These are phyloP conservation scores for Trachelus tabidus DNA, from an alignment of 2,888 invertebrate species.

Conservation along the genomic window DNA sequence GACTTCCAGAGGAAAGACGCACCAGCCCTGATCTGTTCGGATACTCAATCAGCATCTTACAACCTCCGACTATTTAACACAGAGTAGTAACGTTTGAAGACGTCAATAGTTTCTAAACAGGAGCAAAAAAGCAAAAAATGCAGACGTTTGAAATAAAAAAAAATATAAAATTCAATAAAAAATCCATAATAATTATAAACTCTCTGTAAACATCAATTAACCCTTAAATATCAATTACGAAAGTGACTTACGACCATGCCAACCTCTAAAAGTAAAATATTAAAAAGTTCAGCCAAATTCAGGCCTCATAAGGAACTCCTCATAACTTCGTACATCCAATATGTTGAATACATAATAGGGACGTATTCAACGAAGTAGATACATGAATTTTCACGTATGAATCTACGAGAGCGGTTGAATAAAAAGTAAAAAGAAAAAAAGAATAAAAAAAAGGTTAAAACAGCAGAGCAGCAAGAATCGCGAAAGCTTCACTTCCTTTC, in stretches of 20 bases:
- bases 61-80: not conserved
- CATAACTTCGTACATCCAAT: not conserved
- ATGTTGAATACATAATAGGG: too few species aligned
- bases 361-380: not conserved
- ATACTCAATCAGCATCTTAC: not conserved
- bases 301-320: not conserved
- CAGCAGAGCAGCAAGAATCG: not conserved
- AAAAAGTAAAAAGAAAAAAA: not conserved
- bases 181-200: too few species aligned
- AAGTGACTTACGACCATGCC: too few species aligned
- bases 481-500: not conserved
- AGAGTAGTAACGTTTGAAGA: not conserved
- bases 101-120: too few species aligned
- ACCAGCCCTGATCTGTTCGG: not conserved
- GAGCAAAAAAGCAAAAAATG: too few species aligned
- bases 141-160: too few species aligned
- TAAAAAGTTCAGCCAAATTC: not conserved
- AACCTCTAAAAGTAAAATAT: not conserved
- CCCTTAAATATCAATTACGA: too few species aligned
- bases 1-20: not conserved
- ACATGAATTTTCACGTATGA: not conserved
- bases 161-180: too few species aligned
- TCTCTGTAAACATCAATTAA: too few species aligned
- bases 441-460: not conserved
- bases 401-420: not conserved